phyloP scores from a whole-genome alignment of 2,113 vertebrate species.

The Chionodraco myersi region DNA sequence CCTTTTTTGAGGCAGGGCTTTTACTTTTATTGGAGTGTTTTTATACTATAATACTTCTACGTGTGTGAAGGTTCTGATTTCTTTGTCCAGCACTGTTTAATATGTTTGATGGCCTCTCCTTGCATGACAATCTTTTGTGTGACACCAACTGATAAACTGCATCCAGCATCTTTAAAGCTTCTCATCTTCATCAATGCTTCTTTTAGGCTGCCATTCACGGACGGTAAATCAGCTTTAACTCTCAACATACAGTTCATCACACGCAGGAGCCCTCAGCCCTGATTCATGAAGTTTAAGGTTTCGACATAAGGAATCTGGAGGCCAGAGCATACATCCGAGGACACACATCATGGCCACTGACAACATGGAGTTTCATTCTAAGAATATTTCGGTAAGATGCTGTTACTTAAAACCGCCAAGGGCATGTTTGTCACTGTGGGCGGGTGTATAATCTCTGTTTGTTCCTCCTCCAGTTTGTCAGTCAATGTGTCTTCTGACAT shows the following conservation, averaged over 20 bases:
- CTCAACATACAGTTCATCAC: slow-evolving; percentile 43
- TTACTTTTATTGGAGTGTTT: too few relatives aligned
- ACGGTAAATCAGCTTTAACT: slow-evolving; percentile 27
- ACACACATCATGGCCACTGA: slow-evolving; percentile 56
- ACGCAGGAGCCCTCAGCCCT: slow-evolving; percentile 18
- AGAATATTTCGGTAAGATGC: slow-evolving; percentile 54
- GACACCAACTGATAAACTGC: not conserved
- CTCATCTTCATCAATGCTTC: slow-evolving; percentile 32
- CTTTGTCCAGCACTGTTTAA: not conserved
- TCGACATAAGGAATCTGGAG: slow-evolving; percentile 43
- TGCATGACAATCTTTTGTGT: not conserved
- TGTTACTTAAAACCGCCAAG: slow-evolving; percentile 29
- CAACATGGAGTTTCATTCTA: slow-evolving; percentile 49
- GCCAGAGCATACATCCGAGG: slow-evolving; percentile 17
- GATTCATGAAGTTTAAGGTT: slow-evolving; percentile 67
- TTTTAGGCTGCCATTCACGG: slow-evolving; percentile 13
- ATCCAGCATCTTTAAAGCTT: slow-evolving; percentile 7
- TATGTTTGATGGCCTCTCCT: too few relatives aligned
- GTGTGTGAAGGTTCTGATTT: not conserved
- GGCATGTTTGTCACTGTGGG: slow-evolving; percentile 27
- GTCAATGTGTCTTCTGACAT: slow-evolving; percentile 25
- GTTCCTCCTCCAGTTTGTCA: slow-evolving; percentile 20
- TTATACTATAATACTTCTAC: not conserved
- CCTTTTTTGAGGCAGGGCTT: too few relatives aligned
- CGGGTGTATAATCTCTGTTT: slow-evolving; percentile 24